These are phyloP conservation scores for Zosterops pallidus DNA, from an alignment of 2,113 vertebrate genomes.

Conservation along the genomic window DNA sequence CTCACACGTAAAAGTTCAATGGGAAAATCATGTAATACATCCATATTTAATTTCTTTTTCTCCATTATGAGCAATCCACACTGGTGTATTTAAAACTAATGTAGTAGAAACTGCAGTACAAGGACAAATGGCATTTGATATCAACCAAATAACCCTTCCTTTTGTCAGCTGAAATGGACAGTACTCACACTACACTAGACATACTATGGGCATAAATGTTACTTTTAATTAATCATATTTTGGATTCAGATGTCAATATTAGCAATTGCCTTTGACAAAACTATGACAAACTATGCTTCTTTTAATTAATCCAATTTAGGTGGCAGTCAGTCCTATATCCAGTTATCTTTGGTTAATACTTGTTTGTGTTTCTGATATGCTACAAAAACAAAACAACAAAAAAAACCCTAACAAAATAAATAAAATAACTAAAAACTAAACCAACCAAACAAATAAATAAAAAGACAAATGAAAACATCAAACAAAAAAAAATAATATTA, in stretches of 20 bases:
- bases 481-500: not conserved
- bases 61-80: conserved; percentile 40
- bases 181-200: not conserved
- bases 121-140: conserved; percentile 30
- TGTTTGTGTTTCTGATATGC: not conserved
- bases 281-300: not conserved
- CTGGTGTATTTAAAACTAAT: conserved; percentile 39
- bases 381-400: not conserved
- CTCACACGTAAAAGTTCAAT: conserved; percentile 38
- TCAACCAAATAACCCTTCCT: not conserved
- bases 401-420: not conserved
- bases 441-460: not conserved
- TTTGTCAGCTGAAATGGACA: not conserved
- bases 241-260: not conserved
- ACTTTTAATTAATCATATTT: not conserved
- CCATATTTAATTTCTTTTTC: conserved; percentile 64
- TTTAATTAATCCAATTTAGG: not conserved
- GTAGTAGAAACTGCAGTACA: conserved; percentile 37
- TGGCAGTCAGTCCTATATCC: not conserved
- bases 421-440: not conserved
- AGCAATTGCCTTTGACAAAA: not conserved
- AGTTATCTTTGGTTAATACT: not conserved
- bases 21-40: conserved; percentile 56
- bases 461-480: not conserved
- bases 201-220: not conserved